Evolutionary conservation across 1,140 invertebrate genomes (phyloP).

Genomic region (Steinernema khuongi): DNA sequence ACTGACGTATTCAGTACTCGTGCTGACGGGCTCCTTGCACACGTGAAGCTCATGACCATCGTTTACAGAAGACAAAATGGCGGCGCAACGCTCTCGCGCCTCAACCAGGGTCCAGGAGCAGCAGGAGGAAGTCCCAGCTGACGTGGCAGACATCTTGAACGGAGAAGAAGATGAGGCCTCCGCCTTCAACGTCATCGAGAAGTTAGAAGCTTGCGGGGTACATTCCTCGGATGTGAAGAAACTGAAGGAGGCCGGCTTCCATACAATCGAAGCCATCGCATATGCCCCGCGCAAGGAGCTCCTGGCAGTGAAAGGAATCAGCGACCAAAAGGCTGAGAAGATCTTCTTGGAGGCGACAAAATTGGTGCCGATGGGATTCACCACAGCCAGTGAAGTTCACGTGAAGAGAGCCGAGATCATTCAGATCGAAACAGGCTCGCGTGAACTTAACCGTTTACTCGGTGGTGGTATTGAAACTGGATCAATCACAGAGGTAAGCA

Average conservation of each 20-base stretch:
- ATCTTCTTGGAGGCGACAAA: conserved; percentile 83
- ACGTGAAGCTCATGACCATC: too few species aligned
- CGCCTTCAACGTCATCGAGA: conserved; percentile 30
- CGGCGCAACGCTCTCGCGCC: not conserved
- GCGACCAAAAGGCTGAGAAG: conserved; percentile 94
- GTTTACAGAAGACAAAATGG: too few species aligned
- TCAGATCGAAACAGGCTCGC: conserved; percentile 69
- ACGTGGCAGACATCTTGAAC: conserved; percentile 28
- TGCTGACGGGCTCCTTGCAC: too few species aligned
- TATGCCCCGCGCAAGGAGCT: conserved; percentile 87
- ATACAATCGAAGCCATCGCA: conserved; percentile 90
- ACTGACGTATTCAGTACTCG: too few species aligned
- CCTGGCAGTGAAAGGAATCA: conserved; percentile 86
- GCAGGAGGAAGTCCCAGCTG: not conserved
- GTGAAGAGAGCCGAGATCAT: conserved; percentile 84
- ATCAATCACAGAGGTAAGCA: conserved; percentile 79
- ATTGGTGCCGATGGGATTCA: conserved; percentile 92
- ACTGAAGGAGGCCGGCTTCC: conserved; percentile 81
- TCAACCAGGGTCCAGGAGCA: not conserved
- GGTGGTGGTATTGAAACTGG: conserved; percentile 93
- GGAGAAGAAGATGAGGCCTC: conserved; percentile 19
- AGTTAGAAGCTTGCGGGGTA: conserved; percentile 41
- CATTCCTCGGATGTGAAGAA: conserved; percentile 78
- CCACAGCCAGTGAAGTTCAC: conserved; percentile 90
- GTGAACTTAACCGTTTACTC: conserved; percentile 83